Base-by-base conservation (phyloP, 2,888 invertebrate genomes). In the Acanthoscelides obtectus region DNA sequence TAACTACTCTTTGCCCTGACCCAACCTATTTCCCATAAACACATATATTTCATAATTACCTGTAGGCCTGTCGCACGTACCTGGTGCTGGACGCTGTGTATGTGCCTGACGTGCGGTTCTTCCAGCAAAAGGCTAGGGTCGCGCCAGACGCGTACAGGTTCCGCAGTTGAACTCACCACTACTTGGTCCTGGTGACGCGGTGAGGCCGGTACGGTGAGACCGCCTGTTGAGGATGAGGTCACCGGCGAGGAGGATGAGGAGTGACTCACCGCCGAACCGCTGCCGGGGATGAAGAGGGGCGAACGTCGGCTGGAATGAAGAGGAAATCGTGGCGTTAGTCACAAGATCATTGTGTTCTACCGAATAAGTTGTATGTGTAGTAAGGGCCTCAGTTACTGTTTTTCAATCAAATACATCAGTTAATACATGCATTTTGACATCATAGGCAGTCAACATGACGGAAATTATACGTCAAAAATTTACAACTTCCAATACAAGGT, bases 21-120 rank as follows among this genome's bases (percentile, higher is more conserved):
- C 25, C 25, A 25, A 25, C 3, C 3, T 25, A 25, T 25, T 12
- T 12, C 17, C 12, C 6, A 45, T 45, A 45, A 6, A 45, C 45
- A 17, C 17, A 25, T 8, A 8, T 25, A 12, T 45, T 1, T 4
- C 45, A 45, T 45, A 45, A 17, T 45, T 45, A 45, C 45, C 45
- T 45, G 45, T 6, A 45, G 45, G 45, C 45, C 45, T 45, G 45
- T 45, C 45, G 45, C 69, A 68, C 71, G 71, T 74, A 76, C 77
- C 75, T 76, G 80, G 75, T 79, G 80, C 77, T 80, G 80, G 74
- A 80, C 79, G 79, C 80, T 80, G 79, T 89, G 89, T 71, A 90
- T 89, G 87, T 90, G 90, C 77, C 88, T 86, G 75, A 88, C 87
- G 82, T 86, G 85, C 78, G 86, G 86, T 81, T 87, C 87, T 77